phyloP scores from a whole-genome alignment of 2,888 invertebrate genomes.

The Marasmarcha lunaedactyla region DNA sequence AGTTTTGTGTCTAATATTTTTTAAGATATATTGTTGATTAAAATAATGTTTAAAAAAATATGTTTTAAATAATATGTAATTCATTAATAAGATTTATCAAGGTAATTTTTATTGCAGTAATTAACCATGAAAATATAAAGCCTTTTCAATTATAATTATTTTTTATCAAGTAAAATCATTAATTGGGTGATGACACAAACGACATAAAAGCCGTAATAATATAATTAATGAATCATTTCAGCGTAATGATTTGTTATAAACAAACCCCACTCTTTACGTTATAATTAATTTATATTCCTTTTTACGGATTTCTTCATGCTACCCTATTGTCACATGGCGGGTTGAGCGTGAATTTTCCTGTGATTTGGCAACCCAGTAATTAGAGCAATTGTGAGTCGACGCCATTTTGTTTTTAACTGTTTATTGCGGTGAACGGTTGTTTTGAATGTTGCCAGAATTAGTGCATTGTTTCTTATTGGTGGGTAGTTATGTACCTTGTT shows the following conservation, averaged over 20 bases:
- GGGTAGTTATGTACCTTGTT: not conserved
- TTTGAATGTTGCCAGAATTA: constrained; percentile 34
- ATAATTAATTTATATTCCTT: constrained; percentile 69
- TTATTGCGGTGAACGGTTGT: constrained; percentile 40
- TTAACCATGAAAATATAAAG: no score
- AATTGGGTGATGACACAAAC: no score
- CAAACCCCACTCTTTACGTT: constrained; percentile 56
- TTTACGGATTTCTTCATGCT: constrained; percentile 66
- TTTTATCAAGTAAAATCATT: no score
- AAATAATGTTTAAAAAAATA: no score
- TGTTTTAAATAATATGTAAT: no score
- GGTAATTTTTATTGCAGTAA: no score
- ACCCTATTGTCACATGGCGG: constrained; percentile 56
- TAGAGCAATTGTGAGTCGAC: constrained; percentile 61
- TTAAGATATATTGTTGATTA: no score
- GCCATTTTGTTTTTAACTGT: constrained; percentile 56
- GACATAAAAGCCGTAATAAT: no score
- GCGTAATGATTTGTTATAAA: constrained; percentile 54
- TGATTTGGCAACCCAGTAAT: constrained; percentile 65
- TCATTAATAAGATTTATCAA: no score
- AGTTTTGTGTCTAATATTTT: no score
- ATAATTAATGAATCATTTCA: constrained; percentile 38
- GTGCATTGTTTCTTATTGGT: constrained; percentile 26
- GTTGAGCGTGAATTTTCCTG: constrained; percentile 61
- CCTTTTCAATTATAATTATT: no score